Conservation (phyloP, 2,113 vertebrate genomes). For the Mustela lutreola region DNA sequence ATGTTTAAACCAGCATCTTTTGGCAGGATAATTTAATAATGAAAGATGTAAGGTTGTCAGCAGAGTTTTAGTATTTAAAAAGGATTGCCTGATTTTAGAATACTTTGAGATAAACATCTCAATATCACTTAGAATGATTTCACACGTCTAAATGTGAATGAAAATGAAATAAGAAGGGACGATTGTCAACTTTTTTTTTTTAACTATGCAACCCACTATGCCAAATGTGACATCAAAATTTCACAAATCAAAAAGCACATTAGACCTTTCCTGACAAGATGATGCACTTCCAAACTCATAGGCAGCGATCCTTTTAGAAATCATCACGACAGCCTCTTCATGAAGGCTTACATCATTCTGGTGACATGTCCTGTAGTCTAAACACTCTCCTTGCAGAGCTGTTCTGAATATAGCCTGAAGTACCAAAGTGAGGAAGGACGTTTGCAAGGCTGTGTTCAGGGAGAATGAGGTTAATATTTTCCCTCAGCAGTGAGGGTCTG, state of each 20-base stretch:
- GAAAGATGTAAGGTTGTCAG: background rate
- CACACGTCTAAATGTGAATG: background rate
- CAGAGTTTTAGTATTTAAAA: slow-evolving; percentile 30
- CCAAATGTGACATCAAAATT: slow-evolving; percentile 35
- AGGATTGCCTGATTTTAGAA: background rate
- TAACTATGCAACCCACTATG: background rate
- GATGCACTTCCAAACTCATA: background rate
- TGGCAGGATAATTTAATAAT: background rate
- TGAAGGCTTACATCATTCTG: background rate
- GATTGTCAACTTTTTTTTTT: background rate
- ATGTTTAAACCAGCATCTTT: slow-evolving; percentile 9
- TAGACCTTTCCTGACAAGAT: slow-evolving; percentile 1
- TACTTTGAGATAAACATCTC: background rate
- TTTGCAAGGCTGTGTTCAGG: background rate
- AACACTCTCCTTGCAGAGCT: background rate
- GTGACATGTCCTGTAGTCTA: background rate
- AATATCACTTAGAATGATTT: background rate
- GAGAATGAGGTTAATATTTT: slow-evolving; percentile 36
- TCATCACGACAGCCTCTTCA: background rate
- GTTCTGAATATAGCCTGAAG: background rate
- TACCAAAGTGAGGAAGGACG: background rate
- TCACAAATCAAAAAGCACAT: slow-evolving; percentile 12
- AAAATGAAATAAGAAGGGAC: background rate
- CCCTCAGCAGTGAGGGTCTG: background rate
- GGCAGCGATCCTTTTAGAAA: background rate